Percentiles rank a stretch among this genome's conserved stretches.
Evolutionary conservation across 2,888 invertebrate genomes (phyloP).

Genomic region (Allolobophora icterica): DNA sequence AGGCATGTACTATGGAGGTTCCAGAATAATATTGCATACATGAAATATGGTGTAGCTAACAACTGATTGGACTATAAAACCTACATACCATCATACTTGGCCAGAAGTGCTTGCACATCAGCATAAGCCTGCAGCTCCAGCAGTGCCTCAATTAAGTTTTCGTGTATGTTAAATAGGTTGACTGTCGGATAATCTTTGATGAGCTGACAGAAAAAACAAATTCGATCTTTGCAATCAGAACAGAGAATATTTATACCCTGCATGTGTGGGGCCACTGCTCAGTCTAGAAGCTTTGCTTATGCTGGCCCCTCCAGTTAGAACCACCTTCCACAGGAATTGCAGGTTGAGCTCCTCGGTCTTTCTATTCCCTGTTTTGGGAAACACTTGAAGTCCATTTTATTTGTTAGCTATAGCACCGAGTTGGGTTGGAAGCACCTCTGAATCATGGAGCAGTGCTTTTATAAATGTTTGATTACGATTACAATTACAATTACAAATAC

Average conservation of each 20-base stretch:
- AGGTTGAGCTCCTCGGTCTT: too few species aligned
- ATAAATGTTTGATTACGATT: too few species aligned
- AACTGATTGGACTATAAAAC: not conserved
- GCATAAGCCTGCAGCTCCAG: constrained; percentile 95
- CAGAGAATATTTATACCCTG: not conserved
- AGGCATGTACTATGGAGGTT: not conserved
- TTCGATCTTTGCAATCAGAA: not conserved
- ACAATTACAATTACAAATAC: too few species aligned
- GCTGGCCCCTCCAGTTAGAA: too few species aligned
- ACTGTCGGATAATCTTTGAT: constrained; percentile 95
- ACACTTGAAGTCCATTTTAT: too few species aligned
- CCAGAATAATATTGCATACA: not conserved
- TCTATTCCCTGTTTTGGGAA: too few species aligned
- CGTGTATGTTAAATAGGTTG: constrained; percentile 90
- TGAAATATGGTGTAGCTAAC: not conserved
- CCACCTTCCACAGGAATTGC: too few species aligned
- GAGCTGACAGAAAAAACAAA: constrained; percentile 68
- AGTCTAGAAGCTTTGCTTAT: too few species aligned
- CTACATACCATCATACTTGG: constrained; percentile 78
- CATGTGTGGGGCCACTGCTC: too few species aligned
- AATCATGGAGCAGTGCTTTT: too few species aligned
- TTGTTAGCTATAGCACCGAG: too few species aligned
- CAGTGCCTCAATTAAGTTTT: constrained; percentile 92
- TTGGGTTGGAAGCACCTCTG: too few species aligned
- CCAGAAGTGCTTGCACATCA: constrained; percentile 90